These are phyloP conservation scores for Danionella dracula DNA, from an alignment of 2,797 vertebrate species.

Conservation along the genomic window DNA sequence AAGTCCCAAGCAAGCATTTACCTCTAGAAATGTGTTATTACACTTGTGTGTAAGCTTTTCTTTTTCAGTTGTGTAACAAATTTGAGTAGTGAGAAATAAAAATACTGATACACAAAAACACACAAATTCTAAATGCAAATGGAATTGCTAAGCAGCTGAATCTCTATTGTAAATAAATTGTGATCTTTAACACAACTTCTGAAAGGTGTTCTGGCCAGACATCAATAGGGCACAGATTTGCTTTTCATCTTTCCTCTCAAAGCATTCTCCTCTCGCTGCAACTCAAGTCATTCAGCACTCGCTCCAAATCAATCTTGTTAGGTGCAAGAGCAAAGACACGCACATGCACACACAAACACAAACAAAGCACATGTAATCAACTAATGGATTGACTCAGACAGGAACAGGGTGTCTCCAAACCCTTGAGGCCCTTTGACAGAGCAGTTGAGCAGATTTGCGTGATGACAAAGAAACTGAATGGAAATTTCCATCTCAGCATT, in stretches of 20 bases:
- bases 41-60: too few species aligned
- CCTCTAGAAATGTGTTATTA: too few species aligned
- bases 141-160: too few species aligned
- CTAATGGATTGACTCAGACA: conserved; percentile 33
- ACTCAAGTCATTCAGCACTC: conserved; percentile 28
- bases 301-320: conserved; percentile 33
- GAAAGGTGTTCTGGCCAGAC: not conserved
- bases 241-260: not conserved
- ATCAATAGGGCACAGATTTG: not conserved
- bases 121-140: too few species aligned
- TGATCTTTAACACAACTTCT: not conserved
- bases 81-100: too few species aligned
- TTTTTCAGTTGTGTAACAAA: too few species aligned
- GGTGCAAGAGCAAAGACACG: conserved; percentile 43
- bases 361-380: conserved; percentile 43
- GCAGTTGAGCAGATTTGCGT: conserved; percentile 14
- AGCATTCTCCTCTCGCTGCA: not conserved
- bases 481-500: not conserved
- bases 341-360: conserved; percentile 34
- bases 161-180: too few species aligned
- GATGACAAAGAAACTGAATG: conserved; percentile 9
- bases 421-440: conserved; percentile 7
- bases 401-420: conserved; percentile 21
- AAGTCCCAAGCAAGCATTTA: too few species aligned
- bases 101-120: too few species aligned